Evolutionary conservation across 2,888 invertebrate genomes (phyloP).

Genomic region (Crossocerus cetratus): DNA sequence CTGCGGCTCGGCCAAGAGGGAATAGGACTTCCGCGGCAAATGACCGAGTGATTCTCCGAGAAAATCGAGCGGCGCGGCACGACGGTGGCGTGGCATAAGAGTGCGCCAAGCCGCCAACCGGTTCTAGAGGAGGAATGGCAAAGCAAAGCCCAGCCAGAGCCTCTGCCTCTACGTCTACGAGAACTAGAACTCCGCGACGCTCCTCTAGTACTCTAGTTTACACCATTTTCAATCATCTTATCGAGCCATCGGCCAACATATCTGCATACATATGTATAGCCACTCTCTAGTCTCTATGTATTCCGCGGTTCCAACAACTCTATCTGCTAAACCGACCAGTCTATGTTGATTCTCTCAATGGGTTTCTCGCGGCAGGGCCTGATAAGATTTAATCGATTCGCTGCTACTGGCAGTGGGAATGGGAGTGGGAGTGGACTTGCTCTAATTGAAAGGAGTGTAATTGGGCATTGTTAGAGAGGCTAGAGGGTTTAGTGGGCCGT

Average conservation of each 20-base stretch:
- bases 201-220: background rate
- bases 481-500: background rate
- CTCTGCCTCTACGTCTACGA: background rate
- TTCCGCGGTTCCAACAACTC: too few species aligned
- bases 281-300: too few species aligned
- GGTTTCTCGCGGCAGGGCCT: background rate
- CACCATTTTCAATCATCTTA: too few species aligned
- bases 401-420: too few species aligned
- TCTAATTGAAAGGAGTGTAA: background rate
- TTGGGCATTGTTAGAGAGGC: background rate
- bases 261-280: too few species aligned
- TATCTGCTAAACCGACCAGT: too few species aligned
- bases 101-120: too few species aligned
- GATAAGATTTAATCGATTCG: slow-evolving; percentile 2
- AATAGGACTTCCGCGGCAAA: slow-evolving; percentile 1
- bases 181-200: background rate
- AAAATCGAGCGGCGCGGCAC: slow-evolving; percentile 18
- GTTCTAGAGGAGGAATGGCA: slow-evolving; percentile 5
- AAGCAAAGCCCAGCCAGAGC: background rate
- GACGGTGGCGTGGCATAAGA: too few species aligned
- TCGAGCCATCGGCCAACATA: too few species aligned
- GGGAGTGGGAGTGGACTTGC: background rate
- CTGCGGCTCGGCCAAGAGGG: too few species aligned
- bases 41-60: slow-evolving; percentile 17
- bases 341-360: too few species aligned